phyloP scores from a whole-genome alignment of 1,140 invertebrate species.

The Triops longicaudatus region DNA sequence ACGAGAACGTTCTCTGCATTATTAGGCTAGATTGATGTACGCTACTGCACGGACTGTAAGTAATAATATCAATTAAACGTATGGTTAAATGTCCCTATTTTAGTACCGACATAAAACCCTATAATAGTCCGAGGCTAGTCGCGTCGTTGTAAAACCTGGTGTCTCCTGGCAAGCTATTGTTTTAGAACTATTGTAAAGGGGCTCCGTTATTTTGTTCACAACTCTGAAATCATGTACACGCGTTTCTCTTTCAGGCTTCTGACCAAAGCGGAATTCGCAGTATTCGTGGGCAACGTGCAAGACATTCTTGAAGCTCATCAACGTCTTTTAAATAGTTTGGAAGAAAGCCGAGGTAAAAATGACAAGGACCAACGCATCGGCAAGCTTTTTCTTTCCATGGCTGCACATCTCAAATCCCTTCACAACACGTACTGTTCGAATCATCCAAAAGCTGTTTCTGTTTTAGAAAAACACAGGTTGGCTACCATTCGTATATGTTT shows the following conservation, averaged over 20 bases:
- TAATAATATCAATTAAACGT: too few species aligned
- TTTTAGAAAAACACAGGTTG: constrained; percentile 83
- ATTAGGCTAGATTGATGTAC: too few species aligned
- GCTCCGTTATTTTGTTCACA: neutral
- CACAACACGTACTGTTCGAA: constrained; percentile 81
- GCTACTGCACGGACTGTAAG: too few species aligned
- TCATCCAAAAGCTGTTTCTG: constrained; percentile 84
- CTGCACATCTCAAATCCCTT: constrained; percentile 72
- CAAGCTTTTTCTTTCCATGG: constrained; percentile 78
- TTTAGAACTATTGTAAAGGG: too few species aligned
- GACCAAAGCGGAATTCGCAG: constrained; percentile 70
- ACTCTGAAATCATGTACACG: constrained; percentile 23
- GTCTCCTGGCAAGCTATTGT: too few species aligned
- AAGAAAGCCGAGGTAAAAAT: constrained; percentile 59
- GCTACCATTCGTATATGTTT: too few species aligned
- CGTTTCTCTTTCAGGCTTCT: constrained; percentile 50
- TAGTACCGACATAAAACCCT: too few species aligned
- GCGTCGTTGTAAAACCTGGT: too few species aligned
- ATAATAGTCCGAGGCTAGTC: too few species aligned
- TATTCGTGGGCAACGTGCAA: constrained; percentile 76
- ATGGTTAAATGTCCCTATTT: too few species aligned
- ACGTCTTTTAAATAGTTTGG: constrained; percentile 63
- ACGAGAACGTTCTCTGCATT: too few species aligned
- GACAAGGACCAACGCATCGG: constrained; percentile 75
- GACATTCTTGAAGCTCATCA: constrained; percentile 77